Base-by-base conservation (phyloP, 2,888 invertebrate species). In the Theretra japonica region DNA sequence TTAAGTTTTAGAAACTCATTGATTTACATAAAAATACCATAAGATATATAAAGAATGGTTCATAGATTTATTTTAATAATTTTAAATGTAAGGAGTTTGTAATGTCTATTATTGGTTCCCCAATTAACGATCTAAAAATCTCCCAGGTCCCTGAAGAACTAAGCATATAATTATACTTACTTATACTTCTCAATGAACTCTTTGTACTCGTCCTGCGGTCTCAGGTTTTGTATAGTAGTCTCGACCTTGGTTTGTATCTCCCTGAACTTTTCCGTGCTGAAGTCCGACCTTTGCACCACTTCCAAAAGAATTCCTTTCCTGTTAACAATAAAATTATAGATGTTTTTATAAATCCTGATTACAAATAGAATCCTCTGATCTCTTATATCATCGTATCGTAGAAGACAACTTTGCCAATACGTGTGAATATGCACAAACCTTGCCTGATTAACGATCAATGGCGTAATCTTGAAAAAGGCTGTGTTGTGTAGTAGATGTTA, bases 161-260 rank as follows among this genome's bases (percentile, higher is more conserved):
- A 5, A 23, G 8, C 28, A 7, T 6, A 19, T 19, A 50, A 15
- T 11, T 23, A 69, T 30, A 90, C 95, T 93, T 92, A 98, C 98
- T 97, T 98, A 92, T 98, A 96, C 92, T 97, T 98, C 84, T 97
- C 97, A 75, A 97, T 96, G 85, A 99, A 98, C 84, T 98, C 97
- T 88, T 96, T 96, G 87, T 98, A 99, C 90, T 99, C 98, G 79
- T 97, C 97, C 75, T 96, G 95, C 21, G 98, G 98, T 92, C 96
- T 96, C 76, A 98, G 96, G 75, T 96, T 95, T 84, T 97, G 97
- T 78, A 98, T 96, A 80, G 96, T 96, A 74, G 95, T 95, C 85
- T 97, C 97, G 81, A 98, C 96, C 85, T 96, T 96, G 81, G 95
- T 96, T 87, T 98, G 97, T 75, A 97, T 96, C 84, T 97, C 97